phyloP scores from a whole-genome alignment of 1,140 invertebrate genomes.

The Hylaeus anthracinus region DNA sequence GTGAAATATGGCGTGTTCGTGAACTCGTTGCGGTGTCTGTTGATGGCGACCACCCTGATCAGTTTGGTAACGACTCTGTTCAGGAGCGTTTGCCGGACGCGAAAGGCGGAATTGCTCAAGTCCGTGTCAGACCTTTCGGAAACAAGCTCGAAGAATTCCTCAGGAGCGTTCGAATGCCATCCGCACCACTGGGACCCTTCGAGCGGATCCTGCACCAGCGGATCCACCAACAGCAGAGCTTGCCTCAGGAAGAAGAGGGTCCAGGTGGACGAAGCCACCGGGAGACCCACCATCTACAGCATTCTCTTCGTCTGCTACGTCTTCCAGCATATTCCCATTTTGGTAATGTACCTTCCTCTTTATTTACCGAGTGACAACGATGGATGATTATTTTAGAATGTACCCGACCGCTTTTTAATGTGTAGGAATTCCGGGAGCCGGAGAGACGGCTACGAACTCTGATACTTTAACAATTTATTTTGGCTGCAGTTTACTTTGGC shows the following conservation, averaged over 20 bases:
- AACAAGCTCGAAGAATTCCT: slow-evolving; percentile 76
- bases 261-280: slow-evolving; percentile 70
- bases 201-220: slow-evolving; percentile 74
- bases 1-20: slow-evolving; percentile 80
- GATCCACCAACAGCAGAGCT: slow-evolving; percentile 77
- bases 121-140: slow-evolving; percentile 76
- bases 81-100: slow-evolving; percentile 70
- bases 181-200: slow-evolving; percentile 76
- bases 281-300: slow-evolving; percentile 79
- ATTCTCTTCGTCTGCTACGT: slow-evolving; percentile 80
- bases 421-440: too few species aligned
- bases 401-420: too few species aligned
- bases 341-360: slow-evolving; percentile 74
- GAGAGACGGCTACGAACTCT: too few species aligned
- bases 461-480: too few species aligned
- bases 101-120: slow-evolving; percentile 74
- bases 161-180: slow-evolving; percentile 74
- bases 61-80: slow-evolving; percentile 67
- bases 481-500: too few species aligned
- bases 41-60: slow-evolving; percentile 71
- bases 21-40: slow-evolving; percentile 76
- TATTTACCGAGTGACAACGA: background rate
- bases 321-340: slow-evolving; percentile 80
- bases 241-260: slow-evolving; percentile 70
- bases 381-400: background rate